Base-by-base conservation (phyloP, 2,797 vertebrate genomes). In the Arctocebus calabarensis region DNA sequence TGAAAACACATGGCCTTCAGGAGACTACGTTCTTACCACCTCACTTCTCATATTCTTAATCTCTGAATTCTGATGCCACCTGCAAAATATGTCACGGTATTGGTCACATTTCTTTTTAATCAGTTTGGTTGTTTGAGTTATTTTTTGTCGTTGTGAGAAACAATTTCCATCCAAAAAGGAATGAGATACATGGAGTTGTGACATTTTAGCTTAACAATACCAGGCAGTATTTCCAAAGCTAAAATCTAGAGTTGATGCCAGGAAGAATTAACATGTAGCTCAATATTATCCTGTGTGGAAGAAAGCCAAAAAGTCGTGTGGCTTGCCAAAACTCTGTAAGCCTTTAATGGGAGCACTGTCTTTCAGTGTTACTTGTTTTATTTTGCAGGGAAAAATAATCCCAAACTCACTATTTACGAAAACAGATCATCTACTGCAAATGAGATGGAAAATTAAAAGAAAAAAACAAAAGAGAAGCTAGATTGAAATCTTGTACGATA, bases 241-340 rank as follows among this genome's bases (percentile, higher is more conserved):
- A 57, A 59, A 88, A 90, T 94, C 82, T 89, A 93, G 37, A 88
- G 16, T 75, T 91, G 43, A 83, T 92, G 84, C 64, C 89, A 94
- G 75, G 73, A 84, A 88, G 68, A 88, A 96, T 95, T 92, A 94
- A 88, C 61, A 68, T 52, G 71, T 78, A 90, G 61, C 61, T 95
- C 40, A 90, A 55, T 86, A 81, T 91, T 86, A 90, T 89, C 34
- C 16, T 86, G 16, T 32, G 61, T 34, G n/a, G 64, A 96, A 94
- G 71, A 94, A 91, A 95, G 82, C 61, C 81, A 94, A 79, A 59
- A 59, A 59, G 22, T 40, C 79, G 7, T 57, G 16, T 71, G 37
- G 11, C 48, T 75, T 88, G 85, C 71, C 93, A 92, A 94, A 92
- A 68, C 32, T 73, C 84, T 90, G 29, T 55, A 88, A 74, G 34